Evolutionary conservation across 30 jellyfish, hydroid and myxozoan species (phyloP).

Genomic region (Cassiopea xamachana): DNA sequence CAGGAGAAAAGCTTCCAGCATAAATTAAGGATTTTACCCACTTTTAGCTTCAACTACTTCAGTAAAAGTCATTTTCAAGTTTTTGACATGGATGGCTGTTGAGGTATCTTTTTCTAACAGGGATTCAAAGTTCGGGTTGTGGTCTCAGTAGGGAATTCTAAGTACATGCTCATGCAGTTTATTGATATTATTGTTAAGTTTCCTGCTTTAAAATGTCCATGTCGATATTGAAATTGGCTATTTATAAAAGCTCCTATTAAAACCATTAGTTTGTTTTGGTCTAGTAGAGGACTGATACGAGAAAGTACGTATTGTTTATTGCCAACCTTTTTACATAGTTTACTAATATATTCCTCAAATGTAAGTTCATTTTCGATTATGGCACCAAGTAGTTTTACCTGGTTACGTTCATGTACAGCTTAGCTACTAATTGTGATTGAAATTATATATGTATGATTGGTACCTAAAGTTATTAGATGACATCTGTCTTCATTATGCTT

Average conservation of each 20-base stretch:
- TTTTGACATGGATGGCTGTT: slow-evolving; percentile 7
- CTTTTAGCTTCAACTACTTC: slow-evolving; percentile 14
- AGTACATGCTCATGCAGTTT: slow-evolving; percentile 39
- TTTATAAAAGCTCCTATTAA: background rate
- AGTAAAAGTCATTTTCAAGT: slow-evolving; percentile 9
- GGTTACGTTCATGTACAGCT: slow-evolving; percentile 1
- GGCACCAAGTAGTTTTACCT: background rate
- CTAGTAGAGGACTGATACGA: background rate
- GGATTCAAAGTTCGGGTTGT: slow-evolving; percentile 8
- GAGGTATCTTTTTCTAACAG: slow-evolving; percentile 6
- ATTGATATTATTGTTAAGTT: slow-evolving; percentile 22
- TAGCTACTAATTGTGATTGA: background rate
- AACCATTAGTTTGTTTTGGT: background rate
- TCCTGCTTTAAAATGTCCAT: slow-evolving; percentile 19
- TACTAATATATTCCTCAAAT: background rate
- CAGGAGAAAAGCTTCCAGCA: background rate
- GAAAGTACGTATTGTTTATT: background rate
- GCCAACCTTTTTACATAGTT: background rate
- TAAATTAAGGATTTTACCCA: background rate
- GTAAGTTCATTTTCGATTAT: background rate
- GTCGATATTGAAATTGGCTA: background rate
- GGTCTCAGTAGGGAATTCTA: slow-evolving; percentile 18
- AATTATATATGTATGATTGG: slow-evolving; percentile 4
- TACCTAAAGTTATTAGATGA: slow-evolving; percentile 6
- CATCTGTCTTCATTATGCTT: slow-evolving; percentile 11